phyloP scores from a whole-genome alignment of 2,888 invertebrate genomes.

The Dexiosoma caninum region DNA sequence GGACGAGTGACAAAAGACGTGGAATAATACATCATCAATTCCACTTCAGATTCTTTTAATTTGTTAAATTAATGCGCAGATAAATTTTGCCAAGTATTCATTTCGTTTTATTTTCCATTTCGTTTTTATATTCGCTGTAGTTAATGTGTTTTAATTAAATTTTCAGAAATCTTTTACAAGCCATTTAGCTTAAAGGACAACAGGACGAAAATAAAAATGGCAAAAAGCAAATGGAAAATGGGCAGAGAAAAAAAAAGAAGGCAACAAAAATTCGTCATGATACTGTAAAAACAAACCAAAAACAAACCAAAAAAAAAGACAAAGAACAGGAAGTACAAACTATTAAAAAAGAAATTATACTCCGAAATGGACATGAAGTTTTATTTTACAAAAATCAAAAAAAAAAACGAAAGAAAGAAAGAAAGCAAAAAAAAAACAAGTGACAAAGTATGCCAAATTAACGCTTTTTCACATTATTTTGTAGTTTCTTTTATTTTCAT shows the following conservation, averaged over 20 bases:
- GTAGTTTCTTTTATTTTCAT: constrained; percentile 4
- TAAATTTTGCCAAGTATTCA: constrained; percentile 49
- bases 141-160: constrained; percentile 63
- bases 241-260: background rate
- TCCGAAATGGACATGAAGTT: constrained; percentile 52
- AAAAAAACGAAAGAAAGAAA: constrained; percentile 1
- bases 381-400: constrained; percentile 31
- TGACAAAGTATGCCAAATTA: constrained; percentile 64
- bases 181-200: constrained; percentile 60
- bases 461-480: constrained; percentile 58
- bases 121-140: constrained; percentile 18
- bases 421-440: constrained; percentile 18
- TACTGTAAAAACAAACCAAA: background rate
- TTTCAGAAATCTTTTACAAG: constrained; percentile 62
- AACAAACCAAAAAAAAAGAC: background rate
- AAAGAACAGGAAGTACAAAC: constrained; percentile 25
- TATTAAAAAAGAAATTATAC: constrained; percentile 49
- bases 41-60: constrained; percentile 51
- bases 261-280: constrained; percentile 33
- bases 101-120: constrained; percentile 19
- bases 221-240: background rate
- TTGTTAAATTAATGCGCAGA: constrained; percentile 57
- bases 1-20: background rate
- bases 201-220: constrained; percentile 25
- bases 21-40: constrained; percentile 35